A percentile compares a stretch with the other conserved stretches of the same genome.
These are phyloP conservation scores for Drosophila formosana DNA, from an alignment of 2,888 invertebrate species.

Conservation along the genomic window DNA sequence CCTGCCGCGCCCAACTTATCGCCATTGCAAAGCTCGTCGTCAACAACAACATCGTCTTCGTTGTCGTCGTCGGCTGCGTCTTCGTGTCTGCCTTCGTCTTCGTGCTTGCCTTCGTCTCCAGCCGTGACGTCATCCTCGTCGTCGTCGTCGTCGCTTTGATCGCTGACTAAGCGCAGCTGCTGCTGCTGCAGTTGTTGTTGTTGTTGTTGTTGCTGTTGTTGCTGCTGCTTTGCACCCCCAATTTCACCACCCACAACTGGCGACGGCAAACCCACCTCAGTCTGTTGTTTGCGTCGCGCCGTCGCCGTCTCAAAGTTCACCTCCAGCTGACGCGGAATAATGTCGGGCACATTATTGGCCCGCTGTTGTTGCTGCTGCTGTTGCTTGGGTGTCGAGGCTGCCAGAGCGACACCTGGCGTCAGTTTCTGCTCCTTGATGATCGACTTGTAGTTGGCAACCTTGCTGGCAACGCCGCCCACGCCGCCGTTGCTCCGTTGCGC, in stretches of 20 bases:
- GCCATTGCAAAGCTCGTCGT: conserved; percentile 48
- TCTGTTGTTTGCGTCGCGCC: conserved; percentile 45
- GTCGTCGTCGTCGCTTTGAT: conserved; percentile 23
- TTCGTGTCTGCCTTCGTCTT: conserved; percentile 8
- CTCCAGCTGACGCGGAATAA: conserved; percentile 82
- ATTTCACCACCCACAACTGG: neutral
- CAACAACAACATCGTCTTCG: neutral
- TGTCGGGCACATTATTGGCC: conserved; percentile 83
- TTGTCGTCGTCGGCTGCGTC: conserved; percentile 35
- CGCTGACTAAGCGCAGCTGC: conserved; percentile 55
- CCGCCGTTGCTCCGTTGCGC: conserved; percentile 84
- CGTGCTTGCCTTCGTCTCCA: conserved; percentile 30
- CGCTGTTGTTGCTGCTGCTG: conserved; percentile 8
- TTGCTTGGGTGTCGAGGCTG: conserved; percentile 64
- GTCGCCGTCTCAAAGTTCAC: conserved; percentile 78
- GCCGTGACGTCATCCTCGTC: conserved; percentile 26
- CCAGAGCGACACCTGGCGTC: conserved; percentile 18
- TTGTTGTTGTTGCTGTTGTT: conserved; percentile 11
- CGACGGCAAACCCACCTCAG: conserved; percentile 3
- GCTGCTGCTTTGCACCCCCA: conserved; percentile 23
- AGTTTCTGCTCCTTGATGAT: conserved; percentile 87
- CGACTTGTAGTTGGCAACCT: conserved; percentile 88
- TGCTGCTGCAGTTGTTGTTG: conserved; percentile 12
- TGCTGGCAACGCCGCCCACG: conserved; percentile 87
- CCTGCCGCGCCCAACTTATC: conserved; percentile 70